phyloP scores from a whole-genome alignment of 2,797 vertebrate genomes.

The Simalia tracyae region DNA sequence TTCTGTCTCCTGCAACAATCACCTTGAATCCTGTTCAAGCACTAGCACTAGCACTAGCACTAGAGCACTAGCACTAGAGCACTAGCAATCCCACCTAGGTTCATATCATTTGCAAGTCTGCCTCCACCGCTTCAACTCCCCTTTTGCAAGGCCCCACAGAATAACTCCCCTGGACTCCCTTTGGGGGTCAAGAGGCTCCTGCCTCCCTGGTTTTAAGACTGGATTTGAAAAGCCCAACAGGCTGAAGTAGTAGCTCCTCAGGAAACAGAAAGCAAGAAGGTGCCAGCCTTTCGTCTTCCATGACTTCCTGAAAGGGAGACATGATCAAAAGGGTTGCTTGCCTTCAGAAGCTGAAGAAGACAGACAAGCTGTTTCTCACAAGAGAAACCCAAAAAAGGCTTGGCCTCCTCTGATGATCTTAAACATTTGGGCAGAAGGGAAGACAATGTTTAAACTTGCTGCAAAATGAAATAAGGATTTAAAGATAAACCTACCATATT shows the following conservation, averaged over 20 bases:
- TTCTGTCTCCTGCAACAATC: not conserved
- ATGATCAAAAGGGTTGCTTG: not conserved
- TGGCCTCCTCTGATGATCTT: not conserved
- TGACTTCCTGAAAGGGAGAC: not conserved
- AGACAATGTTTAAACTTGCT: not conserved
- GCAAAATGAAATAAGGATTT: constrained; percentile 29
- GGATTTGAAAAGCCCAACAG: not conserved
- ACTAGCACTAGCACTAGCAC: too few species aligned
- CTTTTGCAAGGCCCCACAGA: not conserved
- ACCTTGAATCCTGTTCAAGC: not conserved
- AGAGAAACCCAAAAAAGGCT: not conserved
- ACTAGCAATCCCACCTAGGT: not conserved
- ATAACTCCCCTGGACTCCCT: not conserved
- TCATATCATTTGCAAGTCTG: not conserved
- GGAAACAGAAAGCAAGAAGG: too few species aligned
- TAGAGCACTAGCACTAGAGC: not conserved
- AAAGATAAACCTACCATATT: constrained; percentile 86
- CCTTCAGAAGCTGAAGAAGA: not conserved
- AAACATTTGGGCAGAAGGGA: not conserved
- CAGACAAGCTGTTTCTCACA: not conserved
- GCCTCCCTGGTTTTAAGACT: not conserved
- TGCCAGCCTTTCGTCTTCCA: not conserved
- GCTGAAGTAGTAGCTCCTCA: not conserved
- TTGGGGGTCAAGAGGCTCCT: not conserved
- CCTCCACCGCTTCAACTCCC: not conserved